These are phyloP conservation scores for Miniopterus natalensis DNA, from an alignment of 2,113 vertebrate species.

Conservation along the genomic window DNA sequence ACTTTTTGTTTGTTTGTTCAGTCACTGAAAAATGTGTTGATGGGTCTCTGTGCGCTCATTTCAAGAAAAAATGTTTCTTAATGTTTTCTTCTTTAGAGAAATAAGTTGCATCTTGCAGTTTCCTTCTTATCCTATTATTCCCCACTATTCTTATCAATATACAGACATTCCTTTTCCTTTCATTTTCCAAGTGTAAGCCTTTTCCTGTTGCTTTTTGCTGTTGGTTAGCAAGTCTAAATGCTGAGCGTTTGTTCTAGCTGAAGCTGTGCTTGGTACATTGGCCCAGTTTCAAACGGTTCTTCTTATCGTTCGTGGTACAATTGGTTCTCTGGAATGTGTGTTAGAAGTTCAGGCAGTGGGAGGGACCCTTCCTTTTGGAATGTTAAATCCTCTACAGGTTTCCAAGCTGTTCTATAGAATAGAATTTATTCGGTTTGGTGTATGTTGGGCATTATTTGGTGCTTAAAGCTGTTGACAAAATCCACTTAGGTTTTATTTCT, in stretches of 20 bases:
- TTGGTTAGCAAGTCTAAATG: constrained; percentile 36
- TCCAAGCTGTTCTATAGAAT: background rate
- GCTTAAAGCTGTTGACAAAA: background rate
- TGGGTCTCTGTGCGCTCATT: background rate
- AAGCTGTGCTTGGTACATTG: constrained; percentile 12
- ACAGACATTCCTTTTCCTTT: constrained; percentile 70
- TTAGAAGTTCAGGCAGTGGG: constrained; percentile 55
- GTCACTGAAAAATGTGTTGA: background rate
- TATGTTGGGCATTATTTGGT: background rate
- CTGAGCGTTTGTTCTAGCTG: constrained; percentile 47
- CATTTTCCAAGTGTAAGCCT: constrained; percentile 62
- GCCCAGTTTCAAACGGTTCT: constrained; percentile 52
- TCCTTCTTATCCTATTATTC: constrained; percentile 32
- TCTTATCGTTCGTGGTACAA: background rate
- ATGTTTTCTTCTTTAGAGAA: constrained; percentile 39
- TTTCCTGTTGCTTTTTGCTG: constrained; percentile 71
- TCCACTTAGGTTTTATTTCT: background rate
- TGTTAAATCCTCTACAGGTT: background rate
- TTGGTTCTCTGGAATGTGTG: constrained; percentile 66
- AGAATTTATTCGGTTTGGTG: background rate
- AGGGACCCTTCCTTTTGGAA: constrained; percentile 53
- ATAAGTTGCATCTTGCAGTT: background rate
- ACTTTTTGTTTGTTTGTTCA: background rate
- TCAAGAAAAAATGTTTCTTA: constrained; percentile 4
- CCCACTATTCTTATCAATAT: constrained; percentile 50